phyloP scores from a whole-genome alignment of 2,113 vertebrate species.

The Pachycephala philippinensis region DNA sequence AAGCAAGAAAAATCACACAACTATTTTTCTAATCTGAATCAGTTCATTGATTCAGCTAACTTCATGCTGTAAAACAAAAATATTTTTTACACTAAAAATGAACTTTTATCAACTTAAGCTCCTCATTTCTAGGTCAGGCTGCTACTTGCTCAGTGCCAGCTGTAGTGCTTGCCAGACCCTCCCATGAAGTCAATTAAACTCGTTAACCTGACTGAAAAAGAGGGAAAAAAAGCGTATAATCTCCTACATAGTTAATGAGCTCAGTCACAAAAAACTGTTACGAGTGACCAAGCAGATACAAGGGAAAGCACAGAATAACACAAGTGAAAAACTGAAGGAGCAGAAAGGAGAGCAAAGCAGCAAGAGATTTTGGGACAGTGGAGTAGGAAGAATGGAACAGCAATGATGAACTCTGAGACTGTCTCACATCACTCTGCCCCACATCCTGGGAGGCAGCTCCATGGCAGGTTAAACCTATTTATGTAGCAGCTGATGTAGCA shows the following conservation, averaged over 20 bases:
- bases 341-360: background rate
- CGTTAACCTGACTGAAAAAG: background rate
- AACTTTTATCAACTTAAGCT: background rate
- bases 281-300: background rate
- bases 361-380: background rate
- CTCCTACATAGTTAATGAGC: background rate
- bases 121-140: background rate
- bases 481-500: background rate
- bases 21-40: background rate
- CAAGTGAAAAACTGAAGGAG: background rate
- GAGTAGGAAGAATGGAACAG: background rate
- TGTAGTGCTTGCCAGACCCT: background rate
- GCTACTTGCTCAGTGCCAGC: background rate
- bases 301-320: background rate
- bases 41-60: background rate
- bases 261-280: background rate
- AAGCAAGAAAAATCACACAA: background rate
- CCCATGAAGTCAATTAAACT: background rate
- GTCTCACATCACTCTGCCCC: background rate
- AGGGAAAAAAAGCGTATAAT: background rate
- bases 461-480: background rate
- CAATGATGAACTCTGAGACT: background rate
- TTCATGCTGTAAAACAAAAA: background rate
- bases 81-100: background rate
- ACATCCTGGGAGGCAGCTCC: background rate